Evolutionary conservation across 2,113 vertebrate genomes (phyloP).

Genomic region (Brachypodius melanocephalos): DNA sequence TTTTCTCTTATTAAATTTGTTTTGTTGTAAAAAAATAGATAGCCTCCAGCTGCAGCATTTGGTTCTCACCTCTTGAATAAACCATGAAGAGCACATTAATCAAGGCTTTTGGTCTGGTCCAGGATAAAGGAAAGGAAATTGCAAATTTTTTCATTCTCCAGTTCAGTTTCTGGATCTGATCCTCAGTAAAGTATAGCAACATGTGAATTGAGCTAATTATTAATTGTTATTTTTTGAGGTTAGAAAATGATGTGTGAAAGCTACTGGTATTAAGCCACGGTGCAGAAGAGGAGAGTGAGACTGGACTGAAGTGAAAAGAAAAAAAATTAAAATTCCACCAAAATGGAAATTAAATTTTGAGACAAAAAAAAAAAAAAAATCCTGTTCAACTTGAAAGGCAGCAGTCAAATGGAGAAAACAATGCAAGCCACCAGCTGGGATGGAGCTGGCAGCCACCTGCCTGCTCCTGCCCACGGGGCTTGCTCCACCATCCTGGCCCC

Average conservation of each 20-base stretch:
- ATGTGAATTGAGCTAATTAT: not conserved
- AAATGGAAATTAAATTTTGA: not conserved
- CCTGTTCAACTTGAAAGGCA: not conserved
- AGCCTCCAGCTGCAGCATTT: not conserved
- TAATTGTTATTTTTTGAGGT: not conserved
- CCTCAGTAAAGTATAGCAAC: not conserved
- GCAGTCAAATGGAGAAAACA: not conserved
- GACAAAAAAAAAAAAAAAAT: not conserved
- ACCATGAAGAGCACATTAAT: not conserved
- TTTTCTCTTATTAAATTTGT: not conserved
- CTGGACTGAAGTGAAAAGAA: not conserved
- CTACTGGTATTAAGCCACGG: not conserved
- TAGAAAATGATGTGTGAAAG: not conserved
- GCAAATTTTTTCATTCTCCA: not conserved
- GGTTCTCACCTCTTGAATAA: not conserved
- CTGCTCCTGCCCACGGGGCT: no score
- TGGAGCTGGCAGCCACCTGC: rapidly evolving
- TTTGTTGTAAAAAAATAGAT: not conserved
- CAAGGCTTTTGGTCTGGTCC: not conserved
- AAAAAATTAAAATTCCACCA: not conserved
- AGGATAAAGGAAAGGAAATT: not conserved
- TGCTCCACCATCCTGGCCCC: no score
- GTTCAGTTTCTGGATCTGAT: not conserved
- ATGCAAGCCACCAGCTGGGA: rapidly evolving
- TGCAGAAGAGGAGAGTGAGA: not conserved